Base-by-base conservation (phyloP, 2,113 vertebrate genomes). In the Genyomyrus donnyi region DNA sequence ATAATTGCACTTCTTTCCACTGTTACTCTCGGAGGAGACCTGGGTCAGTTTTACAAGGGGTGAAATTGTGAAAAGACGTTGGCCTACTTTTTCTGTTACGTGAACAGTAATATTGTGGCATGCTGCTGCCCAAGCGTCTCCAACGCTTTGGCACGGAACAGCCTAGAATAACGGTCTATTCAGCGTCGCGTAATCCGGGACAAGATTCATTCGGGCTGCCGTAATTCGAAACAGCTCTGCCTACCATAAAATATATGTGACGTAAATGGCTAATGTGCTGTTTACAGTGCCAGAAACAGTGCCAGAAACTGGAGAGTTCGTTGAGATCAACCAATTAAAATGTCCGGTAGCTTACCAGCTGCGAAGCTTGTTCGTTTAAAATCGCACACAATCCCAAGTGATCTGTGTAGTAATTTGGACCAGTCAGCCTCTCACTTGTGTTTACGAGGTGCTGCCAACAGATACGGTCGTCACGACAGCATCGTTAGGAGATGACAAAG, bases 401-500 rank as follows among this genome's bases (percentile, higher is more conserved):
- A 89, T 50, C 56, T 46, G 49, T 89, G 45, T 70, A 93, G 50
- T 90, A 58, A 90, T 92, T 90, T 92, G 86, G 88, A 91, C 90
- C 70, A 24, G 27, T 88, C 35, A 24, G 50, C 80, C 89, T 66
- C 77, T 85, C 83, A 19, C 53, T 77, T 42, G 11, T 90, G 77
- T 89, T 48, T 88, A 83, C 83, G 31, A 88, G n/a, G 35, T 91
- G 89, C 62, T 89, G 89, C 89, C 88, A 91, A 90, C 6, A 91
- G 88, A 89, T 80, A 89, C 46, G 21, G 58, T 91, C 62, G 87
- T 93, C 89, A 93, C 92, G 92, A 93, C 91, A 91, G n/a, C 90
- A 66, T 94, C 92, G 90, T 93, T 93, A 91, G 56, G 92, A 93
- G 90, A 90, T 93, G 95, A 94, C 91, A 93, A 93, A 94, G 95